Evolutionary conservation across 2,113 vertebrate genomes (phyloP), one percentile per base, ranked within the genome.

Genomic region (Gulo gulo): DNA sequence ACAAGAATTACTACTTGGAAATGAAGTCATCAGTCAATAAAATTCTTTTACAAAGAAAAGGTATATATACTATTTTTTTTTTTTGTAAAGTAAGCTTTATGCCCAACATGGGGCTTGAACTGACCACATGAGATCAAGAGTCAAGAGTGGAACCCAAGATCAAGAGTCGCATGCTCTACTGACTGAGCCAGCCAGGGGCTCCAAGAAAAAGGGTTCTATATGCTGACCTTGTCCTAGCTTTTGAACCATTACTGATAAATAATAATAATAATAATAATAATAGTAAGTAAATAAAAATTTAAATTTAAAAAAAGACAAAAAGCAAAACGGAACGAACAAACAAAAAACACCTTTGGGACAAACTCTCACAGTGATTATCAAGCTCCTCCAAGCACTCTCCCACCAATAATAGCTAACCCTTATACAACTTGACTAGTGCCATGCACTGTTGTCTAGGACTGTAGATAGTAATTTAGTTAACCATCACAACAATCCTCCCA

Each of bases 21-120:
- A 91, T 76, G 88, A 79, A 93, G n/a, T 95, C 14, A 55, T 63
- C 76, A 59, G 10, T 91, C 93, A 97, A 71, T 83, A 94, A 74
- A 94, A 79, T 74, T 55, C 10, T 88, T 92, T 91, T 78, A 88
- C 74, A 94, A 74, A 94, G 26, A 36, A 73, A 91, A 65, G 8
- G 10, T 65, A 8, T 61, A 12, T 61, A 61, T 71, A 42, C 55
- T 93, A 42, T 76, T 42, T 74, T 26, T 45, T 14, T n/a, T 67
- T 15, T 67, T 8, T 20, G 67, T n/a, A n/a, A 47, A 76, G 73
- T 29, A 76, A 18, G 42, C 26, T 47, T 39, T 29, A 29, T 8
- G 26, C 73, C 42, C 24, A 76, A 47, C 14, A 26, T 16, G 42
- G 42, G 24, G 26, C 73, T 76, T 76, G 73, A 76, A 47, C 34